Percentiles rank a stretch among this genome's conserved stretches.
These are phyloP conservation scores for Triplophysa tibetana DNA, from an alignment of 2,113 vertebrate genomes.

Conservation along the genomic window DNA sequence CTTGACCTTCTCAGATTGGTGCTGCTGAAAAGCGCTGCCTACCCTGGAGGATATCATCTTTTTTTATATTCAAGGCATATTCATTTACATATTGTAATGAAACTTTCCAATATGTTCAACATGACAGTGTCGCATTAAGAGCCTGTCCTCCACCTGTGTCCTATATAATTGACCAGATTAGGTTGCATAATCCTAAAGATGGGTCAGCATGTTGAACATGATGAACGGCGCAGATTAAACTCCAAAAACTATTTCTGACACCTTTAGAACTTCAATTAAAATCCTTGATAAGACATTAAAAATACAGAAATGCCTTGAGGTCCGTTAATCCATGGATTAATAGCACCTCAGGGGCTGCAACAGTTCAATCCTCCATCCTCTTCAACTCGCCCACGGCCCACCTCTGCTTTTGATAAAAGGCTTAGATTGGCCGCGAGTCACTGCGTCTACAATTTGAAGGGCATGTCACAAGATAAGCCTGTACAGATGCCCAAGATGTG, in stretches of 20 bases:
- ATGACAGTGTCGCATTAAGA: slow-evolving; percentile 14
- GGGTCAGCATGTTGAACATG: background rate
- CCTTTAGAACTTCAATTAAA: slow-evolving; percentile 7
- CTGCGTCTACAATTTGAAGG: slow-evolving; percentile 39
- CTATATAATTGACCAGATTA: slow-evolving; percentile 3
- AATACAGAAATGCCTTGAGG: background rate
- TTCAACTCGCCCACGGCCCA: slow-evolving; percentile 17
- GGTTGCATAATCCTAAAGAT: slow-evolving; percentile 6
- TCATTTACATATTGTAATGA: background rate
- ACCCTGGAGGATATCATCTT: background rate
- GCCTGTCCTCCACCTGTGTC: background rate
- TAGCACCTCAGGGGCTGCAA: background rate
- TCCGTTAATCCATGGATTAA: background rate
- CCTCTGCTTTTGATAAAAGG: slow-evolving; percentile 47
- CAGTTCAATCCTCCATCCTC: slow-evolving; percentile 25
- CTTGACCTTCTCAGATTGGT: background rate
- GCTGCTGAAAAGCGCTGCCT: background rate
- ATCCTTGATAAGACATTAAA: slow-evolving; percentile 10
- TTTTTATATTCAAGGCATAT: background rate
- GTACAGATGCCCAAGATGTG: slow-evolving; percentile 28
- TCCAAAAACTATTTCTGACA: background rate
- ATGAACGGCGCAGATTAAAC: background rate
- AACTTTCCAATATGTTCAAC: background rate
- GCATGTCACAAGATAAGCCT: slow-evolving; percentile 46
- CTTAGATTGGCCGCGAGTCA: slow-evolving; percentile 44